phyloP scores from a whole-genome alignment of 2,888 invertebrate genomes.

The Bugula neritina region DNA sequence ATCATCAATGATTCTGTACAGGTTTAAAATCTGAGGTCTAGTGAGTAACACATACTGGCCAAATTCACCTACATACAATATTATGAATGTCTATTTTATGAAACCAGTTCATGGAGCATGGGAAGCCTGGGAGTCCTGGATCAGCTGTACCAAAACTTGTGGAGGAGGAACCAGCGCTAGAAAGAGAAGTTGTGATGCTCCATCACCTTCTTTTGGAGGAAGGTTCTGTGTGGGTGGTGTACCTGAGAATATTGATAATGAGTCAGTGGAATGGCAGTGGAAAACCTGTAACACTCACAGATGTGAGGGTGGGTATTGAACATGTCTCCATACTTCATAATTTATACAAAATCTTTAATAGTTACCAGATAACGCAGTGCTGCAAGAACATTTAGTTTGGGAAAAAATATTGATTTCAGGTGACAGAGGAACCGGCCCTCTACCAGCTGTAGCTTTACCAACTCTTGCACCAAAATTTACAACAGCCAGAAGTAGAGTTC shows the following conservation, averaged over 20 bases:
- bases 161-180: background rate
- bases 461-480: background rate
- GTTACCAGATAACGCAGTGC: too few species aligned
- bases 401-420: too few species aligned
- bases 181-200: conserved; percentile 24
- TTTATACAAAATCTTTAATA: background rate
- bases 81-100: too few species aligned
- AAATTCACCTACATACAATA: too few species aligned
- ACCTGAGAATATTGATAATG: conserved; percentile 12
- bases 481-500: background rate
- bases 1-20: too few species aligned
- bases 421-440: background rate
- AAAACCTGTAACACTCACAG: background rate
- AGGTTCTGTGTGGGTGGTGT: conserved; percentile 6
- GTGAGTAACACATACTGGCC: too few species aligned
- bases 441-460: background rate
- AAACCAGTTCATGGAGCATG: conserved; percentile 10
- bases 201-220: conserved; percentile 2
- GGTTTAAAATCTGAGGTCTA: too few species aligned
- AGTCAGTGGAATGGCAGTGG: conserved; percentile 11
- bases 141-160: conserved; percentile 20
- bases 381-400: too few species aligned
- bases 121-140: conserved; percentile 25
- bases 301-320: conserved; percentile 6
- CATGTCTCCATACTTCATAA: background rate